Conservation (phyloP, 2,888 invertebrate genomes). For the Trissonchulus sp. region DNA sequence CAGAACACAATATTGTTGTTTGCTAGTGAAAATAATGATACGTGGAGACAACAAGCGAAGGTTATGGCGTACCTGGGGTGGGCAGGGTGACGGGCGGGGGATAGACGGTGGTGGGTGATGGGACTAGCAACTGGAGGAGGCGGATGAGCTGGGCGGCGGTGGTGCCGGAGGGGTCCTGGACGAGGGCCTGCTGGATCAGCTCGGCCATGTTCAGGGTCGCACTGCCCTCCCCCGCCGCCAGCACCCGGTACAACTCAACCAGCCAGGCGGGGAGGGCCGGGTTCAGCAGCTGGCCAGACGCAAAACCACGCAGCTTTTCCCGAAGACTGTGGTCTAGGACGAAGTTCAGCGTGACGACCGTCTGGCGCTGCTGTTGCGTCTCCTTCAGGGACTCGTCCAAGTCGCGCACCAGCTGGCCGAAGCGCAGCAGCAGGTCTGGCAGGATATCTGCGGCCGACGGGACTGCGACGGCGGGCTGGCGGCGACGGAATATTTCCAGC, state of each 20-base stretch:
- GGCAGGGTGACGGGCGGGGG: no score
- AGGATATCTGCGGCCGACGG: background rate
- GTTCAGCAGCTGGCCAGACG: background rate
- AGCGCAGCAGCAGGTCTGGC: background rate
- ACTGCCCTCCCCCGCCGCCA: background rate
- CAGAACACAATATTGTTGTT: no score
- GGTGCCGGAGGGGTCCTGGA: background rate
- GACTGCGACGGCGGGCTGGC: background rate
- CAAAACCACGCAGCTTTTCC: background rate
- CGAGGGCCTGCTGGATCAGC: background rate
- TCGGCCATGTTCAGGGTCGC: background rate
- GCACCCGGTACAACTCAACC: background rate
- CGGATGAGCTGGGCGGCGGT: background rate
- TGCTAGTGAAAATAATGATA: no score
- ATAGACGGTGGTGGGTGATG: no score
- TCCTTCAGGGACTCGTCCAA: background rate
- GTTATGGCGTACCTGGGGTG: no score
- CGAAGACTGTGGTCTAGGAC: background rate
- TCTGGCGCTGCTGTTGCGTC: background rate
- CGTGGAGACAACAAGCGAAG: no score
- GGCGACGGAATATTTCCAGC: background rate
- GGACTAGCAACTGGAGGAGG: background rate
- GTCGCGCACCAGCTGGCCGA: background rate
- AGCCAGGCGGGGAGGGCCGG: background rate
- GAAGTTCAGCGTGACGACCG: background rate